A percentile compares a stretch with the other conserved stretches of the same genome.
phyloP scores from a whole-genome alignment of 2,113 vertebrate species.

The Ovibos moschatus region DNA sequence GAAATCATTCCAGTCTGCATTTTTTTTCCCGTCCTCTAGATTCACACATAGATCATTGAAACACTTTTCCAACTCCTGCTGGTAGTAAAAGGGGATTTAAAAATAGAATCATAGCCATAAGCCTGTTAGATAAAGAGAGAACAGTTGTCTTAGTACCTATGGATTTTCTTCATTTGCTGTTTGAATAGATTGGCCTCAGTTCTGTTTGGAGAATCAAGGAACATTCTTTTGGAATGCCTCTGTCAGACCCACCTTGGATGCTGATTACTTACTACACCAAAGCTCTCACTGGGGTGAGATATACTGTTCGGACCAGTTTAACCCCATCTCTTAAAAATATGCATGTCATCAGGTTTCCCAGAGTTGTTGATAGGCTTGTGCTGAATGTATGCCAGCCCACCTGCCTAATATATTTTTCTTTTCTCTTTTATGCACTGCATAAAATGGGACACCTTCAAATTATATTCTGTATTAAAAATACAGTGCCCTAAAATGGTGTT shows the following conservation, averaged over 20 bases:
- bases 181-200: conserved; percentile 49
- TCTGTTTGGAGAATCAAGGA: conserved; percentile 42
- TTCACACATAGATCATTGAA: conserved; percentile 53
- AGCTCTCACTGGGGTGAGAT: conserved; percentile 47
- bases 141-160: neutral
- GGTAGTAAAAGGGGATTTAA: conserved; percentile 72
- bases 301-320: neutral
- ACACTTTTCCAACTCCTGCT: conserved; percentile 66
- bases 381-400: conserved; percentile 33
- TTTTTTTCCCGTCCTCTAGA: conserved; percentile 60
- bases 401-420: conserved; percentile 39
- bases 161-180: conserved; percentile 34
- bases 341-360: conserved; percentile 46
- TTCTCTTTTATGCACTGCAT: conserved; percentile 3
- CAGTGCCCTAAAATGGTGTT: conserved; percentile 46
- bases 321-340: conserved; percentile 13
- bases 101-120: conserved; percentile 73
- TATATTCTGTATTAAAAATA: conserved; percentile 41
- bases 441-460: conserved; percentile 23
- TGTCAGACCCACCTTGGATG: conserved; percentile 16
- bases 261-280: conserved; percentile 20
- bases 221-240: conserved; percentile 51
- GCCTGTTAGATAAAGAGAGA: conserved; percentile 46
- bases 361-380: conserved; percentile 30
- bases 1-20: conserved; percentile 63